Base-by-base conservation (phyloP, 2,113 vertebrate species). In the Nerophis ophidion region DNA sequence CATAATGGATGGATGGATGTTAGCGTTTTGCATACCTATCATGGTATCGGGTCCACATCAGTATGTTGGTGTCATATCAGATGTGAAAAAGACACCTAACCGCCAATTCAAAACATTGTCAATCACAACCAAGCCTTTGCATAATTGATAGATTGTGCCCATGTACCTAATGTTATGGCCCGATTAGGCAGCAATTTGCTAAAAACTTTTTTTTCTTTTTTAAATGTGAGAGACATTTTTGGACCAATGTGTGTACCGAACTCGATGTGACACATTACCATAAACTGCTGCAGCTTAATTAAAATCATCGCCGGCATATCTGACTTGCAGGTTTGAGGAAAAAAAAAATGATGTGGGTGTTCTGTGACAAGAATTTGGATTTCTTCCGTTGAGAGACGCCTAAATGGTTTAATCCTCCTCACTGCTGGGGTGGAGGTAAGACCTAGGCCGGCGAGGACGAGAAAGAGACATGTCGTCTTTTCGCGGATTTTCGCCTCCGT, bases 401-500 rank as follows among this genome's bases (percentile, higher is more conserved):
- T 42, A 10, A 5, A 60, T 51, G 57, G 57, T 40, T 44, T 36
- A 60, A 58, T 46, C 56, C 16, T 17, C 14, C 12, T 40, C 15
- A 19, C 38, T 52, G 14, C 59, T 40, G 52, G 55, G 35, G 8
- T 38, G 44, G 33, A 57, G 47, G 42, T n/a, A 45, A 50, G 50
- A 33, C 51, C 44, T 65, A 46, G 67, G 67, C 19, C 65, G 65
- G 55, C 73, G 66, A 76, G 64, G 65, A 68, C 77, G 38, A 54
- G 48, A 66, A 72, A 68, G 71, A 61, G 76, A 53, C 62, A 78
- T 60, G 53, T 61, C 53, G 83, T 50, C 42, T 49, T 64, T 66
- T 71, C 72, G 70, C 72, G 74, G 60, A 73, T 81, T 79, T 65
- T 17, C n/a, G 67, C 62, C 57, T 84, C 58, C 65, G 51, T 61